Percentiles rank a stretch among this genome's conserved stretches.
Evolutionary conservation across 1,140 invertebrate species (phyloP).

Genomic region (Leguminivora glycinivorella): DNA sequence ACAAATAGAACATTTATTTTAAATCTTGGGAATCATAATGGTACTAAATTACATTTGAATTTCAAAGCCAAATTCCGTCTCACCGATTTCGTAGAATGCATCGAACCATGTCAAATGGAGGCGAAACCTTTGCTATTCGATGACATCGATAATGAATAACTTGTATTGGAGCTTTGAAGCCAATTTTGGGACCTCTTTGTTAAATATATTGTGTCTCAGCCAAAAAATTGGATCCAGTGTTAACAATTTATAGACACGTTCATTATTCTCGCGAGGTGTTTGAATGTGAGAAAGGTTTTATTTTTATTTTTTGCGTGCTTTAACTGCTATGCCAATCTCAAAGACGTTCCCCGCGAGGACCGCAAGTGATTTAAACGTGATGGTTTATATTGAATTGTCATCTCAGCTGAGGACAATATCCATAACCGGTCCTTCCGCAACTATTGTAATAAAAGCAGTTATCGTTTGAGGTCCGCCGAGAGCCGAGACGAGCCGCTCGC

Average conservation of each 20-base stretch:
- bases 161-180: not conserved
- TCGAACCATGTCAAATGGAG: not conserved
- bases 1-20: not conserved
- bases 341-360: too few species aligned
- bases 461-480: not conserved
- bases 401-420: not conserved
- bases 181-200: not conserved
- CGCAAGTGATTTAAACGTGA: too few species aligned
- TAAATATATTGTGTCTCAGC: not conserved
- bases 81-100: not conserved
- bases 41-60: not conserved
- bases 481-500: not conserved
- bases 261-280: too few species aligned
- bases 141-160: not conserved
- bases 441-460: not conserved
- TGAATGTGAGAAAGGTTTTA: too few species aligned
- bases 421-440: not conserved
- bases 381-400: too few species aligned
- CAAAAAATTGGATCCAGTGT: too few species aligned
- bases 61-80: not conserved
- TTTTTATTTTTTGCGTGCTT: too few species aligned
- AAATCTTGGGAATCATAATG: too few species aligned
- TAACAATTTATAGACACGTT: too few species aligned
- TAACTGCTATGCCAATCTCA: too few species aligned
- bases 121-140: not conserved